These are phyloP conservation scores for Cirrhinus mrigala DNA, from an alignment of 2,797 vertebrate genomes.

Conservation along the genomic window DNA sequence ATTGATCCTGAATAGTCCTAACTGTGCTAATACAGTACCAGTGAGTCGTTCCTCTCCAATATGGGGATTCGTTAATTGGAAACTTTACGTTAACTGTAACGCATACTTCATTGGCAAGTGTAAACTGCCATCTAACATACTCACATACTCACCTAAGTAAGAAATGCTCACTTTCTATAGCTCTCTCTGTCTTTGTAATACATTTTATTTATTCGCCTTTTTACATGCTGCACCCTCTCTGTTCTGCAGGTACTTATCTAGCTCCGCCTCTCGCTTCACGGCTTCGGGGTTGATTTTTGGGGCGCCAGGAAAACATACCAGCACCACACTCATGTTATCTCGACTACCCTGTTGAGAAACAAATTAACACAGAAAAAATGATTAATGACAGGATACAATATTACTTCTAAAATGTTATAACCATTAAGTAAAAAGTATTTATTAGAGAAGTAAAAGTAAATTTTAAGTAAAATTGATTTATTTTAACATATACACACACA, in stretches of 20 bases:
- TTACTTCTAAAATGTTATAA: not conserved
- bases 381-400: not conserved
- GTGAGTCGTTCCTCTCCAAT: slow-evolving; percentile 50
- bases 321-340: slow-evolving; percentile 99
- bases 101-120: slow-evolving; percentile 39
- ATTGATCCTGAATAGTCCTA: slow-evolving; percentile 35
- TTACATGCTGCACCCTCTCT: slow-evolving; percentile 97
- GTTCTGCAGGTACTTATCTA: slow-evolving; percentile 99
- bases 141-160: slow-evolving; percentile 36
- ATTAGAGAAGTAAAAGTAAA: no score
- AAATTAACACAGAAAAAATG: slow-evolving; percentile 34
- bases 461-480: no score
- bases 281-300: slow-evolving; percentile 97
- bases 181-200: slow-evolving; percentile 10
- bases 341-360: slow-evolving; percentile 91
- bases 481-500: no score
- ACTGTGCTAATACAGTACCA: slow-evolving; percentile 49
- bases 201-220: slow-evolving; percentile 65
- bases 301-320: slow-evolving; percentile 98
- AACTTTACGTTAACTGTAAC: slow-evolving; percentile 34
- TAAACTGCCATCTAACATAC: slow-evolving; percentile 44
- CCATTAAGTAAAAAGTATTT: not conserved
- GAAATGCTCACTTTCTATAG: slow-evolving; percentile 30
- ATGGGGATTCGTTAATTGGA: slow-evolving; percentile 39
- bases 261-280: slow-evolving; percentile 95